Evolutionary conservation across 2,888 invertebrate genomes (phyloP).

Genomic region (Laothoe populi): DNA sequence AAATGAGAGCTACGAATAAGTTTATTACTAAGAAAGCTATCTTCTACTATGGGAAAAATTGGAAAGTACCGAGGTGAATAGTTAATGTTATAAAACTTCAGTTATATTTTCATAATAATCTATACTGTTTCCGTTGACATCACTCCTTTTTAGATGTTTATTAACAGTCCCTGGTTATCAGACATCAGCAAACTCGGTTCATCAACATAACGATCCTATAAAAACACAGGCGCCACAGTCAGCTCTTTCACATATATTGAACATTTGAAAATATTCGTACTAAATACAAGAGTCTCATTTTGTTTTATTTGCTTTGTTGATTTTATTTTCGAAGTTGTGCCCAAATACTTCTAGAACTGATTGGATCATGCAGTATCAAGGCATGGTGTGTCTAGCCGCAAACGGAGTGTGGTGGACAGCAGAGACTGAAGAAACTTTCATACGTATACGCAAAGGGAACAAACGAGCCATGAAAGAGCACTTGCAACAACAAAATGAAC

Average conservation of each 20-base stretch:
- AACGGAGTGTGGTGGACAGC: constrained; percentile 98
- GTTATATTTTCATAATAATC: not conserved
- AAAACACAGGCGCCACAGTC: no score
- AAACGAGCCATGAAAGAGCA: constrained; percentile 97
- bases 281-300: not conserved
- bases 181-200: no score
- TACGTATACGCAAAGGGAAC: constrained; percentile 87
- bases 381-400: constrained; percentile 93
- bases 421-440: constrained; percentile 96
- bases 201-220: no score
- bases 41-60: constrained; percentile 92
- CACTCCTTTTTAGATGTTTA: no score
- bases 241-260: no score
- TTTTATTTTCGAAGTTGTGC: not conserved
- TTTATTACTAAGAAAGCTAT: constrained; percentile 94
- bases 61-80: constrained; percentile 85
- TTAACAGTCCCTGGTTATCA: no score
- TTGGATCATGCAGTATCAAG: constrained; percentile 96
- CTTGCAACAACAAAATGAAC: constrained; percentile 90
- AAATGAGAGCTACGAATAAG: constrained; percentile 94
- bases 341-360: constrained; percentile 84
- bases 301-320: no score
- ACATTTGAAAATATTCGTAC: no score
- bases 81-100: not conserved
- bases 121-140: no score